Evolutionary conservation across 1,140 invertebrate genomes (phyloP), one percentile per base, ranked within the genome.

Genomic region (Papilio polyxenes): DNA sequence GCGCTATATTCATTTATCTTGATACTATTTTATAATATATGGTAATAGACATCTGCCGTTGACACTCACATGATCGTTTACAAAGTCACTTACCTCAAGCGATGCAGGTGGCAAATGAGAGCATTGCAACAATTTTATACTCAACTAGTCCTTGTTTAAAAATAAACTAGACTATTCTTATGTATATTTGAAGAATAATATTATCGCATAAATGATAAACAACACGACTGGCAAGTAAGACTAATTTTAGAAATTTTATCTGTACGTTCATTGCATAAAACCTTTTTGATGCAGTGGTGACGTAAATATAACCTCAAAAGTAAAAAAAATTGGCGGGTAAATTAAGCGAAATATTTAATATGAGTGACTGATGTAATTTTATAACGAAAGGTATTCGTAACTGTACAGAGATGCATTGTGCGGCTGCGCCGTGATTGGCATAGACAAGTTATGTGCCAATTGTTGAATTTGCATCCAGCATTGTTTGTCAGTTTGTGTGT

Each of bases 401-500:
- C 78, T 77, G 59, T 65, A 53, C 75, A 62, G 82, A 40, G 65
- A 81, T 83, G 62, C 75, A 85, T 84, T 85, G 82, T 85, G 49
- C 65, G 69, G 65, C 31, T 31, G 77, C 74, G 80, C 59, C 87
- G 85, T 87, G 85, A 83, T 84, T 82, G 83, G 84, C 81, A 83
- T 84, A 83, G 81, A 84, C 83, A 82, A 83, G 76, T 85, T 69
- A 75, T 82, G 83, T 78, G 83, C 82, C 82, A 84, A 85, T 85
- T 85, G 84, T 83, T 83, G 80, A 75, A 85, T 87, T 86, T 85
- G 84, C 85, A 86, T 87, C 75, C 74, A 82, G 48, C 79, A 72
- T 85, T 87, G 78, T 83, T 85, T 65, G 81, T 79, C 81, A 81
- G 81, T 78, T 82, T 85, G 65, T 72, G 65, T 72, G 65, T 37